Evolutionary conservation across 2,888 invertebrate species (phyloP), one percentile per base, ranked within the genome.

Genomic region (Brenthis ino): DNA sequence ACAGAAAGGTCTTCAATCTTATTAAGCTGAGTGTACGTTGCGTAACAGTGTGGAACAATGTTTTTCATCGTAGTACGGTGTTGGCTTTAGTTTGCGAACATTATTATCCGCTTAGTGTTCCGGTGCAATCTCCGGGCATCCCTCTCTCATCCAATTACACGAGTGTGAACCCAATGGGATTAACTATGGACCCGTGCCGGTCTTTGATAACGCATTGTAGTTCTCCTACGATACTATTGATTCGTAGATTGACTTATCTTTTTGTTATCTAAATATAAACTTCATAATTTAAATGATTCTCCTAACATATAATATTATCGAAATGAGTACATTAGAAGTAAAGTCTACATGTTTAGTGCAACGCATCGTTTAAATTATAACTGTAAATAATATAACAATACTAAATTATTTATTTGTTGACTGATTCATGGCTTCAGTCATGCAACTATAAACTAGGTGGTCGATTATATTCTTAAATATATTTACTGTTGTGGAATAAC

Each of bases 81-180:
- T 68, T 60, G 68, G 68, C 65, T 70, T 67, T 65, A 66, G 64
- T 68, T 66, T 72, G 71, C 67, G 72, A 74, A 71, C 83, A 88
- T 89, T 89, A 90, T 90, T 87, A 89, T 88, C 87, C 85, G 88
- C 88, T 91, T 89, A 89, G 85, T 80, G 75, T 76, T 83, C 85
- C 85, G 82, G 84, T 83, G 82, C 85, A 88, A 89, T 89, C 88
- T 87, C 88, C 80, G 80, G 78, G 76, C 80, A 80, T 82, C 82
- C 84, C 85, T 85, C 86, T 87, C 88, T 89, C 86, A 90, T 91
- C 89, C 90, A 89, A 91, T 91, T 90, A 91, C 85, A 83, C 75
- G 85, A 88, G 89, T 88, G 91, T 89, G 89, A 89, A 88, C 88
- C 84, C 85, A 82, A 82, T 83, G 82, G 86, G 86, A 87, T 89